Base-by-base conservation (phyloP, 2,888 invertebrate genomes). In the Hemistola chrysoprasaria region DNA sequence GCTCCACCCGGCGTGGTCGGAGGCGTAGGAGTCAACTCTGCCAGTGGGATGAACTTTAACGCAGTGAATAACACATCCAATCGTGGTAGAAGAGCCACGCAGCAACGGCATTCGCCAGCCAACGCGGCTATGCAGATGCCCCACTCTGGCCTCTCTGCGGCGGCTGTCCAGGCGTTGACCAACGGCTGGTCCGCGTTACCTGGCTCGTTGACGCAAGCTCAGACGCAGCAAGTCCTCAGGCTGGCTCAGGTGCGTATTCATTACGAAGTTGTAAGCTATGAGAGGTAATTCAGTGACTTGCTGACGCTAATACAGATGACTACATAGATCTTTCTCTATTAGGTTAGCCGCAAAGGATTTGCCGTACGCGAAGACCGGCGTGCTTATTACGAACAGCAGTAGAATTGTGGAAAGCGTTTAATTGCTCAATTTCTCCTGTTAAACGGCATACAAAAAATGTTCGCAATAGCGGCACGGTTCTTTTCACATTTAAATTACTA, bases 1-100 rank as follows among this genome's bases (percentile, higher is more conserved):
- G 93, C 93, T 23, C 95, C 95, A 0, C 85, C 90, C 39, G 56
- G 74, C 36, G 76, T 63, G n/a, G 70, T 65, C 16, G 78, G 68
- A 8, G 63, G 65, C 7, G 71, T 63, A 2, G 72, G 67, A 8
- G 78, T 69, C 0, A 65, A 63, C 8, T 55, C 53, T 4, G 59
- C 40, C 4, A 59, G 55, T 7, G 65, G 66, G 32, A 82, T 69
- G 39, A 57, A 54, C 48, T 62, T 68, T 26, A 71, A 57, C 53
- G 68, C 58, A 8, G 69, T 70, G 16, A 61, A 53, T 65, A 50
- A 65, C 69, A 84, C 74, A 45, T 80, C 83, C 31, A 67, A 62
- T 25, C 66, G 83, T 1, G 77, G 86, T 2, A 70, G 86, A 1
- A 66, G 84, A 1, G 68, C 81, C 22, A 64, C 65, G 35, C 50